phyloP scores from a whole-genome alignment of 2,797 vertebrate genomes.

The Heteromormyrus szaboi region DNA sequence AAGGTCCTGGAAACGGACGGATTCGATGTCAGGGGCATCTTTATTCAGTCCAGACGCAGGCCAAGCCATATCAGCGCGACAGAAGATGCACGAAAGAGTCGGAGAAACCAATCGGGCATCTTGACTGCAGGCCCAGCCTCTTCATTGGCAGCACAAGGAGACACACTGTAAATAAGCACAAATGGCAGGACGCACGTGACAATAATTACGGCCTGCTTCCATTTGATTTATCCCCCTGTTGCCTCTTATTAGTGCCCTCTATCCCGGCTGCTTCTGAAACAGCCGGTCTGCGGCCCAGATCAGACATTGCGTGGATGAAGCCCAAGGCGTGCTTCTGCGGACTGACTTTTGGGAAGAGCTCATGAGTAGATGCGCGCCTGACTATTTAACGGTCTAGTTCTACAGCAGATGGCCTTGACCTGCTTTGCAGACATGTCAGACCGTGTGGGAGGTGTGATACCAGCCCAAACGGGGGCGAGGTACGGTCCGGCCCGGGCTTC shows the following conservation, averaged over 20 bases:
- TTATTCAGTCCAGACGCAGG: conserved; percentile 44
- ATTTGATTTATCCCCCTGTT: not conserved
- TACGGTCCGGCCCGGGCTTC: not conserved
- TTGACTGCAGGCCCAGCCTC: not conserved
- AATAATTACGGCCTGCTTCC: not conserved
- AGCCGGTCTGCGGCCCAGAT: not conserved
- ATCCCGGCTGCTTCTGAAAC: not conserved
- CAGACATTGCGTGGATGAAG: not conserved
- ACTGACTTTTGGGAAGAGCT: not conserved
- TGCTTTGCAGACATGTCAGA: not conserved
- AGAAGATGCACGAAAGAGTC: conserved; percentile 40
- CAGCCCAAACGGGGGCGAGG: not conserved
- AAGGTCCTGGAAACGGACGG: conserved; percentile 8
- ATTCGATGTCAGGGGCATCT: conserved; percentile 13
- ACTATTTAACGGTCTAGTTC: not conserved
- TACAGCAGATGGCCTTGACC: conserved; percentile 4
- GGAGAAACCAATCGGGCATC: conserved; percentile 19
- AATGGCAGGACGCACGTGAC: not conserved
- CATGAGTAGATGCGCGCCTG: not conserved
- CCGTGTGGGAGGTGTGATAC: not conserved
- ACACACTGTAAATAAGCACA: not conserved
- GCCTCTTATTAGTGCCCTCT: not conserved
- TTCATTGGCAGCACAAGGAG: not conserved
- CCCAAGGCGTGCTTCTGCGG: not conserved
- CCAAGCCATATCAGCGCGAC: conserved; percentile 48